phyloP scores from a whole-genome alignment of 2,113 vertebrate genomes.

The Actenoides lindsayi region DNA sequence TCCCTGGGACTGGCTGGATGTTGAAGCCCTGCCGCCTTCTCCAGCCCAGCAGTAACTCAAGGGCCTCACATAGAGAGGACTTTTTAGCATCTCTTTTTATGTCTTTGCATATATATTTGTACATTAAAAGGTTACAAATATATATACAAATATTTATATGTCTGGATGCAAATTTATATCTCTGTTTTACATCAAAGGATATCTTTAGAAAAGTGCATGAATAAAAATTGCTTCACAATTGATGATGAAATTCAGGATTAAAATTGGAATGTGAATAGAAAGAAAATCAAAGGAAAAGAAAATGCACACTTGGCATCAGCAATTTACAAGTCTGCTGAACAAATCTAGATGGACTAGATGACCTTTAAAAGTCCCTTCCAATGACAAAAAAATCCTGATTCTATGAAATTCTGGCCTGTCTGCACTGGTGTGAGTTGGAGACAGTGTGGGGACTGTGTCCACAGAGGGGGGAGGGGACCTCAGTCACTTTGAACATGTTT shows the following conservation, averaged over 20 bases:
- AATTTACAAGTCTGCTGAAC: not conserved
- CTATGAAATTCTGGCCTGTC: not conserved
- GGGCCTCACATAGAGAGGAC: not conserved
- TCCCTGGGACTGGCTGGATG: not conserved
- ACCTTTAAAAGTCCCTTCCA: not conserved
- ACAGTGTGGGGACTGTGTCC: not conserved
- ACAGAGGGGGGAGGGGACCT: not conserved
- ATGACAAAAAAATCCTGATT: too few relatives aligned
- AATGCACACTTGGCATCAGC: not conserved
- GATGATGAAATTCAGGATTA: accelerated
- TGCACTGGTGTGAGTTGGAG: not conserved
- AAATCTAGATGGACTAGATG: not conserved
- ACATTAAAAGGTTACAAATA: not conserved
- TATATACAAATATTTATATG: not conserved
- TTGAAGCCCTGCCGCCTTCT: not conserved
- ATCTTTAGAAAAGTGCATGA: not conserved
- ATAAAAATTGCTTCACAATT: not conserved
- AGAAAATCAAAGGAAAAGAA: not conserved
- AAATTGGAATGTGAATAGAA: not conserved
- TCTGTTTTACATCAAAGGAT: not conserved
- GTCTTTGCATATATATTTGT: not conserved
- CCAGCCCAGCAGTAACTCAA: not conserved
- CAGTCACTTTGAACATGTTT: not conserved
- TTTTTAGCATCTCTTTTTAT: not conserved
- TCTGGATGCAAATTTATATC: not conserved